phyloP scores from a whole-genome alignment of 2,113 vertebrate species.

The Ailuropoda melanoleuca region DNA sequence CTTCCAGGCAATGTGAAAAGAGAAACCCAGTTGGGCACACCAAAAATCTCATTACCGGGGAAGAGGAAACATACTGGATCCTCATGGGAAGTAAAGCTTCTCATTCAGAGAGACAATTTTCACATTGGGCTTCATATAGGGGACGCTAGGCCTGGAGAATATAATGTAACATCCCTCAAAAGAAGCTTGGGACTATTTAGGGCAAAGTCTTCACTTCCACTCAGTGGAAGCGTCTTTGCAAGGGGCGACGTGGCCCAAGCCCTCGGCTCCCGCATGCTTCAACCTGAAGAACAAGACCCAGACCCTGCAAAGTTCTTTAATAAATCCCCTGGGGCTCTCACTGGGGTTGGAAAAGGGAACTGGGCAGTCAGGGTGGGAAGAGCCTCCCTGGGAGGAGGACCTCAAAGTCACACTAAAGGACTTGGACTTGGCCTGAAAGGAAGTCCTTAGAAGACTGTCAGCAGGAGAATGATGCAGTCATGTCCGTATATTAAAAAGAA shows the following conservation, averaged over 20 bases:
- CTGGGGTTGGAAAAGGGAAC: not conserved
- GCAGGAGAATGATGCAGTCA: not conserved
- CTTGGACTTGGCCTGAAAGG: not conserved
- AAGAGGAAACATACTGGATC: not conserved
- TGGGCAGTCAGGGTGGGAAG: not conserved
- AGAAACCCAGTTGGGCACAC: not conserved
- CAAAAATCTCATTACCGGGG: not conserved
- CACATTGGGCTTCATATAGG: not conserved
- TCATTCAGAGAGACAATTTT: constrained; percentile 12
- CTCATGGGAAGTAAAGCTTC: not conserved
- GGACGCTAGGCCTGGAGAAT: not conserved
- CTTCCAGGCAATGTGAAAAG: not conserved
- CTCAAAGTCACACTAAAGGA: not conserved
- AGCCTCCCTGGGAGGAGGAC: not conserved
- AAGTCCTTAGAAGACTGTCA: not conserved
- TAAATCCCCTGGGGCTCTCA: no score
- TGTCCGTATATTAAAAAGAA: not conserved
- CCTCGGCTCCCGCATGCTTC: not conserved
- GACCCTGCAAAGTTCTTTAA: not conserved
- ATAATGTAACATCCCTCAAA: not conserved
- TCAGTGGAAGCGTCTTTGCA: not conserved
- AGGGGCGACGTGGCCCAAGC: not conserved
- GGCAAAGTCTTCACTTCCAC: not conserved
- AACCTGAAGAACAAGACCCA: not conserved
- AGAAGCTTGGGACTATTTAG: not conserved